Evolutionary conservation across 2,113 vertebrate genomes (phyloP), one percentile per base, ranked within the genome.

Genomic region (Eptatretus burgeri): DNA sequence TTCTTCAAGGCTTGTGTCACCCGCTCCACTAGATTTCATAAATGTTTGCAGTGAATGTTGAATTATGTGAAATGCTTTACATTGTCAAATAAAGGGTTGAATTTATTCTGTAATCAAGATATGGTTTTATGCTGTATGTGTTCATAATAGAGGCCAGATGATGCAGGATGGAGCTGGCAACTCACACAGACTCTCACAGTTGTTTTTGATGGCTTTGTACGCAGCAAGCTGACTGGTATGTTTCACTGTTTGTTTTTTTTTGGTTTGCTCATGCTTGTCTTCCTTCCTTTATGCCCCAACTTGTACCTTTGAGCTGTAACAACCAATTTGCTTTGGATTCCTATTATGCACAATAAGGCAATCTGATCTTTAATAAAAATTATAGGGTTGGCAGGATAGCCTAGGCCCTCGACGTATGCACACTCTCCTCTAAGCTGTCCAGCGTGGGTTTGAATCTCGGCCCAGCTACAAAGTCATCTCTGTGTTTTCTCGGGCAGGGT

Each of bases 151-250:
- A 79, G 93, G 72, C 69, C 67, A 5, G 73, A 73, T 51, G 95
- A 87, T 51, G 73, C 77, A 69, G 74, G 71, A n/a, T 49, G 77
- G 51, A 85, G 84, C 49, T 91, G 82, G 88, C 89, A 98, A 74
- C 80, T 98, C 70, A 80, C 85, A 64, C 89, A 94, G 76, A 85
- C 80, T 0, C 78, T 96, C 51, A 80, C 82, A 1, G 83, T 93
- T 62, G 89, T 98, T 5, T 94, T 93, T 66, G 91, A 96, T 63
- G 56, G n/a, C 56, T 60, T 60, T 60, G n/a, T 20, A 11, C n/a
- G n/a, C 56, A 60, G 20, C n/a, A 60, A 60, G n/a, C n/a, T n/a
- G 56, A 60, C 27, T 41, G 27, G 27, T 41, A 41, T 41, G 27
- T 41, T 41, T 41, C 27, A 41, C 27, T 41, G 3, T 41, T 41